These are phyloP conservation scores for Acanthopagrus latus DNA, from an alignment of 2,797 vertebrate species.

Conservation along the genomic window DNA sequence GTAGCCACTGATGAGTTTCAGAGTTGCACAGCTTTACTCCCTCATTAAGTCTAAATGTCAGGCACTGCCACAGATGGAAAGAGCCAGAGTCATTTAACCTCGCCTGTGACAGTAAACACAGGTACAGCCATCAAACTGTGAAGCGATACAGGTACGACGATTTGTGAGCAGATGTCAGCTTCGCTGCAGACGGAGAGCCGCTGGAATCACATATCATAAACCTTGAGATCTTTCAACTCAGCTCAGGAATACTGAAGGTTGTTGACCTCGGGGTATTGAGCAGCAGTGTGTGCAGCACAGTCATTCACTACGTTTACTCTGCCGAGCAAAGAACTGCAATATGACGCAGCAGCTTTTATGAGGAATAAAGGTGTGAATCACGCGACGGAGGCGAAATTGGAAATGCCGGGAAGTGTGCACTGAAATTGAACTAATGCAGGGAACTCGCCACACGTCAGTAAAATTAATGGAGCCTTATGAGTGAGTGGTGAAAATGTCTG, in stretches of 20 bases:
- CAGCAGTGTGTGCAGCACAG: not conserved
- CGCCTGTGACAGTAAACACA: slow-evolving; percentile 57
- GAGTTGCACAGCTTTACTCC: slow-evolving; percentile 48
- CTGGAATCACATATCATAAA: slow-evolving; percentile 52
- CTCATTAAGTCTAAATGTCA: slow-evolving; percentile 73
- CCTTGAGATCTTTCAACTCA: slow-evolving; percentile 23
- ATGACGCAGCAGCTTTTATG: slow-evolving; percentile 59
- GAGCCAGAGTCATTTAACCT: slow-evolving; percentile 50
- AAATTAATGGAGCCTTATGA: slow-evolving; percentile 32
- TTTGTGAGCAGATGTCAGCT: slow-evolving; percentile 54
- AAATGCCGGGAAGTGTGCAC: slow-evolving; percentile 31
- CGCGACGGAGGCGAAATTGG: slow-evolving; percentile 19
- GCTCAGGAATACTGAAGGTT: not conserved
- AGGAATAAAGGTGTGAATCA: slow-evolving; percentile 55
- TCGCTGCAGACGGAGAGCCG: slow-evolving; percentile 13
- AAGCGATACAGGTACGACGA: slow-evolving; percentile 22
- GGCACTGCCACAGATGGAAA: slow-evolving; percentile 45
- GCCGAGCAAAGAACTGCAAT: not conserved
- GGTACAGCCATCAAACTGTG: slow-evolving; percentile 36
- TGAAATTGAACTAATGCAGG: slow-evolving; percentile 40
- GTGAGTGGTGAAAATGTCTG: slow-evolving; percentile 24
- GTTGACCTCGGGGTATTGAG: slow-evolving; percentile 29
- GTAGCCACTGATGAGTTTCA: slow-evolving; percentile 59
- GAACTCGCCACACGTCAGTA: slow-evolving; percentile 26
- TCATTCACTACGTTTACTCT: slow-evolving; percentile 28